Evolutionary conservation across 2,797 vertebrate species (phyloP), one percentile per base, ranked within the genome.

Genomic region (Acrossocheilus fasciatus): DNA sequence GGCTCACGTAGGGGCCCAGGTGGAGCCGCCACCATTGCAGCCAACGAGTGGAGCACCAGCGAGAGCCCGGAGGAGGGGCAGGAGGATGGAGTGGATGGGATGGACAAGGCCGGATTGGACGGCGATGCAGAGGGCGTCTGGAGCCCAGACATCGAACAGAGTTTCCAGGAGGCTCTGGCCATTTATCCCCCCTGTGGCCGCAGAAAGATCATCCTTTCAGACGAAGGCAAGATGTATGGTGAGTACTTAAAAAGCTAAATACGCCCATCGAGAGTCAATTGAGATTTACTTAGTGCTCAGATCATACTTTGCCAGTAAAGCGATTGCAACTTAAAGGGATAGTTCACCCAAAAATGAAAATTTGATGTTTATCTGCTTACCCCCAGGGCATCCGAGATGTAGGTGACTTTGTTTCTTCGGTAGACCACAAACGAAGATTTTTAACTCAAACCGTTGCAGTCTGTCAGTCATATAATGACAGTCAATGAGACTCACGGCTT

Each of bases 211-310:
- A 99, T 98, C 93, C 97, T 98, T 76, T 99, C 98, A 3, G 98
- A 99, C 0, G 98, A 98, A 93, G 98, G 98, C 90, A 98, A 99
- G 96, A 99, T 98, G 98, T 99, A 99, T 86, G 98, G 98, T 98
- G 91, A 97, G 98, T 88, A 15, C 39, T 1, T 6, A 2, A 66
- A 69, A 4, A 15, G 23, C 66, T 72, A 14, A 68, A 66, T 26
- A 59, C 9, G 3, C 18, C 23, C 23, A 6, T 5, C 2, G 15
- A 36, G 68, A 34, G 26, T 45, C 2, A 0, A 9, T 11, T 18
- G 41, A 39, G 20, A 41, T 20, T 62, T 6, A 15, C 12, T 23
- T 34, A 4, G 8, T 26, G 18, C 43, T 84, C 18, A 76, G n/a
- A 34, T 34, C 41, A 47, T 4, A 12, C 17, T 8, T 66, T 34